Conservation (phyloP, 2,113 vertebrate genomes). For the Ptyas mucosa region DNA sequence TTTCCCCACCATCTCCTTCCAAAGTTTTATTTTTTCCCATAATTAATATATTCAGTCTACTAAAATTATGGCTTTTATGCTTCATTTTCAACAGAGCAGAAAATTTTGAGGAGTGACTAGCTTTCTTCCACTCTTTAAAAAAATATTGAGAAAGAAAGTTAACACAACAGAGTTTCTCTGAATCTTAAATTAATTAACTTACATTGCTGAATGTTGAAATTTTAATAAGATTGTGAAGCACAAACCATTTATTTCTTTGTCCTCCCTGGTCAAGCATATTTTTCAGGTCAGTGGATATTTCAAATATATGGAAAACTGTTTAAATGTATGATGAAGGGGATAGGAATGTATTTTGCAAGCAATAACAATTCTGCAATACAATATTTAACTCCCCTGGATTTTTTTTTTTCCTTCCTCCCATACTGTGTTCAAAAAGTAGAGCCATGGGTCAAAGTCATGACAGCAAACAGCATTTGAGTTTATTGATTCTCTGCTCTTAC, state of each 20-base stretch:
- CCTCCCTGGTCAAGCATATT: background rate
- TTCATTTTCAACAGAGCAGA: background rate
- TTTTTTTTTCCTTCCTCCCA: background rate
- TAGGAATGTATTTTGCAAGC: background rate
- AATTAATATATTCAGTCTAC: background rate
- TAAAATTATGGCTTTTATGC: background rate
- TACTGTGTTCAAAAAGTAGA: background rate
- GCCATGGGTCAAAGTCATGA: background rate
- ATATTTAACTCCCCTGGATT: background rate
- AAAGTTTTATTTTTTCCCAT: background rate
- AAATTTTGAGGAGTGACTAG: background rate
- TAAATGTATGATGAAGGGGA: background rate
- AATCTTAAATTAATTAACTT: background rate
- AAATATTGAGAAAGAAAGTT: background rate
- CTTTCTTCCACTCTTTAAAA: background rate
- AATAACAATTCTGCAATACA: background rate
- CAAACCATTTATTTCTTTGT: background rate
- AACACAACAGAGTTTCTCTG: background rate
- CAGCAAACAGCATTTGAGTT: background rate
- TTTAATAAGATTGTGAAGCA: background rate
- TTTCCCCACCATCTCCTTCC: background rate
- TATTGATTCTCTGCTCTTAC: background rate
- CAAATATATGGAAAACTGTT: background rate
- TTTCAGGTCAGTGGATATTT: background rate
- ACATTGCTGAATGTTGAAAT: background rate